phyloP scores from a whole-genome alignment of 2,797 vertebrate genomes.

The Takifugu rubripes region DNA sequence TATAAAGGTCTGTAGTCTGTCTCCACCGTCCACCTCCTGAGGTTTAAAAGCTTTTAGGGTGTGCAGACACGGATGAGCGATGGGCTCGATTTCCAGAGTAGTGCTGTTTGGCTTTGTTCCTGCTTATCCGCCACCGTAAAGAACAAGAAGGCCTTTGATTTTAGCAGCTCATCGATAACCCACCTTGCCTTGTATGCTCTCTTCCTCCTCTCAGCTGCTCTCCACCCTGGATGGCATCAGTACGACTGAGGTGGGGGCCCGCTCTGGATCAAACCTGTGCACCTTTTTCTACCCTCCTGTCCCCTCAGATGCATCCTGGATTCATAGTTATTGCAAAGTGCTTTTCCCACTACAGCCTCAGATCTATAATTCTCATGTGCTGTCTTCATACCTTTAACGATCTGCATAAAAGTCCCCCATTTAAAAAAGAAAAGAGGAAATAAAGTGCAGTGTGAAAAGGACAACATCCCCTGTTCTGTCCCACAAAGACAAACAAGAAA shows the following conservation, averaged over 20 bases:
- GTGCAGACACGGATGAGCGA: slow-evolving; percentile 53
- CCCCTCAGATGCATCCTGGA: slow-evolving; percentile 14
- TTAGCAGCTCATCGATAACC: slow-evolving; percentile 77
- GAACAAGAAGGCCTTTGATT: slow-evolving; percentile 67
- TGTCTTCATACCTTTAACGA: not conserved
- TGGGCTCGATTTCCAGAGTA: slow-evolving; percentile 63
- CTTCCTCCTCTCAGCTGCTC: slow-evolving; percentile 84
- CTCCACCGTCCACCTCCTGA: slow-evolving; percentile 52
- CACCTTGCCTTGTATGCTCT: slow-evolving; percentile 76
- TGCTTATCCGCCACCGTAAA: slow-evolving; percentile 65
- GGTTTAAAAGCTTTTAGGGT: slow-evolving; percentile 69
- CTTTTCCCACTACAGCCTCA: slow-evolving; percentile 49
- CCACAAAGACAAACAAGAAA: slow-evolving; percentile 22
- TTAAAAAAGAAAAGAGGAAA: not conserved
- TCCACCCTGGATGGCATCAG: slow-evolving; percentile 95
- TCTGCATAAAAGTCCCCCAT: not conserved
- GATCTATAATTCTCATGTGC: not conserved
- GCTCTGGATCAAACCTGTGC: slow-evolving; percentile 50
- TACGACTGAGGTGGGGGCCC: slow-evolving; percentile 90
- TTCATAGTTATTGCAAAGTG: slow-evolving; percentile 22
- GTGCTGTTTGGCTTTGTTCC: slow-evolving; percentile 61
- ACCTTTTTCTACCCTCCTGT: not conserved
- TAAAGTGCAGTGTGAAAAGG: slow-evolving; percentile 53
- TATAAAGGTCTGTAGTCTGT: slow-evolving; percentile 47
- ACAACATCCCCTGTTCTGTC: slow-evolving; percentile 11